phyloP scores from a whole-genome alignment of 2,888 invertebrate species.

The Piscicola geometra region DNA sequence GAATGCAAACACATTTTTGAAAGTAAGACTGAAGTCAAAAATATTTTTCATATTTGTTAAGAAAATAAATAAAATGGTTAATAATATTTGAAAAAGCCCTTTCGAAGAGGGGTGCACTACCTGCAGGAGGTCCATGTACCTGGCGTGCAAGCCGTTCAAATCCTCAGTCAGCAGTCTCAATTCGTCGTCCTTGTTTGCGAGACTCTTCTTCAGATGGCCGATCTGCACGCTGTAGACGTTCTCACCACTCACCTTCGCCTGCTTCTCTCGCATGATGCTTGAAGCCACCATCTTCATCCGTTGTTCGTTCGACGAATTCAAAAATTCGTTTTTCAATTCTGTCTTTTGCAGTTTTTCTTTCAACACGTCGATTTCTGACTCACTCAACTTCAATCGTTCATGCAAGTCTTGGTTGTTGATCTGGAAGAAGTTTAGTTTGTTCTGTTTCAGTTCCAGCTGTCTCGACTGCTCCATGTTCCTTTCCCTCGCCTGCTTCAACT shows the following conservation, averaged over 20 bases:
- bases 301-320: constrained; percentile 25
- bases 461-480: constrained; percentile 15
- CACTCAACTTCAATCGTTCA: neutral
- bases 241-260: constrained; percentile 3
- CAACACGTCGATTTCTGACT: constrained; percentile 2
- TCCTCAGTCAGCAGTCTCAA: constrained; percentile 28
- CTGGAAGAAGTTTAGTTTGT: constrained; percentile 15
- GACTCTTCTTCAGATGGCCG: constrained; percentile 22
- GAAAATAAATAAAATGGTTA: neutral
- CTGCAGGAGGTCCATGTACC: constrained; percentile 23
- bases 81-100: neutral
- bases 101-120: neutral
- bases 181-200: constrained; percentile 29
- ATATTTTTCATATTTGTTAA: too few relatives aligned
- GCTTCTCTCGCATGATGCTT: constrained; percentile 5
- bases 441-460: neutral
- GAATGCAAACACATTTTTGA: neutral
- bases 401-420: constrained; percentile 4
- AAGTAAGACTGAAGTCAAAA: too few relatives aligned
- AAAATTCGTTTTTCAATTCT: constrained; percentile 26
- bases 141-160: constrained; percentile 23
- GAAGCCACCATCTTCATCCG: neutral
- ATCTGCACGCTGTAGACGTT: neutral
- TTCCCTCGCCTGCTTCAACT: constrained; percentile 13
- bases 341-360: constrained; percentile 19